These are phyloP conservation scores for Phalacrocorax pelagicus DNA, from an alignment of 2,113 vertebrate species.

Conservation along the genomic window DNA sequence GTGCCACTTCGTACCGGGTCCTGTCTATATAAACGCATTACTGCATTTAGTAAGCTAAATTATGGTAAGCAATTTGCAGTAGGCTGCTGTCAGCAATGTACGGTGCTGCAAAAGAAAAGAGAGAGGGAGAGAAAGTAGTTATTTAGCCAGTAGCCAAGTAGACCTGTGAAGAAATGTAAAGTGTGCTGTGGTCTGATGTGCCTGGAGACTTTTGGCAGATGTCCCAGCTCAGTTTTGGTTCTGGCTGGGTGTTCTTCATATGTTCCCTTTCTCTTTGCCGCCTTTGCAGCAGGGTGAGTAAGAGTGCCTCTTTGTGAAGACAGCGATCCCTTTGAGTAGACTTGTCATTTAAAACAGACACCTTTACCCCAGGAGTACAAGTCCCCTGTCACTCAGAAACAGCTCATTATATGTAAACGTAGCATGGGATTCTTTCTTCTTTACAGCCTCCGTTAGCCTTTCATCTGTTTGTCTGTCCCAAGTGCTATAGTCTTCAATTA, in stretches of 20 bases:
- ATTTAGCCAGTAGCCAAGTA: slow-evolving; percentile 37
- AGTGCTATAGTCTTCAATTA: not conserved
- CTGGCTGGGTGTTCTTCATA: slow-evolving; percentile 49
- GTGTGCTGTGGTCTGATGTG: slow-evolving; percentile 24
- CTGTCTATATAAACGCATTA: not conserved
- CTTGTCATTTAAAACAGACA: slow-evolving; percentile 41
- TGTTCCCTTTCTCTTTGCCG: slow-evolving; percentile 45
- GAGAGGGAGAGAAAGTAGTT: not conserved
- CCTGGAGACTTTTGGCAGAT: slow-evolving; percentile 56
- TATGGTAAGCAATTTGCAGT: slow-evolving; percentile 6
- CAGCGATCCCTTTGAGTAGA: slow-evolving; percentile 7
- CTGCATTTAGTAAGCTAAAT: slow-evolving; percentile 7
- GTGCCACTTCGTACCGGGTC: not conserved
- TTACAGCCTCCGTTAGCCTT: not conserved
- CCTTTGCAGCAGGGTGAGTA: slow-evolving; percentile 14
- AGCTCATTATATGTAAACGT: not conserved
- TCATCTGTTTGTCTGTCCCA: not conserved
- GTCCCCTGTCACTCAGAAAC: slow-evolving; percentile 34
- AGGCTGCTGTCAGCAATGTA: not conserved
- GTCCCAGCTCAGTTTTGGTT: slow-evolving; percentile 55
- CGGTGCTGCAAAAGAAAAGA: slow-evolving; percentile 8
- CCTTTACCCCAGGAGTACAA: slow-evolving; percentile 34
- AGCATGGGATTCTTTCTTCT: not conserved
- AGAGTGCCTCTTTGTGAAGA: slow-evolving; percentile 45
- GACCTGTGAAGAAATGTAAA: slow-evolving; percentile 58